Base-by-base conservation (phyloP, 2,797 vertebrate species). In the Gymnoscopelus braueri region DNA sequence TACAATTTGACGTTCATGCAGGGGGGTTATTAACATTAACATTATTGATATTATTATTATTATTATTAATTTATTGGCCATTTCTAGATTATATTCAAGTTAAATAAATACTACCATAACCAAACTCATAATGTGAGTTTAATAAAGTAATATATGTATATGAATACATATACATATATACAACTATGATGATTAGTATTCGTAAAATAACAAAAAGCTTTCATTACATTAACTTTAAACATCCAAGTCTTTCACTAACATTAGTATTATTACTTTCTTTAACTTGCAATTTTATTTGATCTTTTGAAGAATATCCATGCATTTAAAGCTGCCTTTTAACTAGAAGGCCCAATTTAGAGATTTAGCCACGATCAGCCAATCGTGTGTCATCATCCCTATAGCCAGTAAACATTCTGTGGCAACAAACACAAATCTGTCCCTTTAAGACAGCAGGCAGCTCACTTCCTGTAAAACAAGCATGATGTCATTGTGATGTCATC, bases 401-500 rank as follows among this genome's bases (percentile, higher is more conserved):
- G 50, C 77, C 54, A 39, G 11, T 62, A 55, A 69, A 73, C 6
- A 61, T 56, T 74, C 49, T 2, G 47, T 68, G 55, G 19, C 53
- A 76, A 58, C 67, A 65, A 48, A 71, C 35, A 67, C 74, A 70
- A 66, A 74, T 51, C 82, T 82, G 71, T 64, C 62, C 76, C 85
- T 79, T 82, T 80, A 88, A 78, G 77, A 72, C 63, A 81, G 67
- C 92, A 86, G 81, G 92, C 82, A 51, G 86, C 84, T 81, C 48
- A 79, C 83, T 84, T 91, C 84, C 87, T 86, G 82, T 67, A 79
- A 89, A 91, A 84, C 81, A 83, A 88, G 79, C 84, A 90, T 87
- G 90, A 89, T 88, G 87, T 80, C 90, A 86, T 63, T 78, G 80
- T 72, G 59, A 80, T 78, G 83, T 84, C 87, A 89, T 89, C 87